A percentile compares a stretch with the other conserved stretches of the same genome.
phyloP scores from a whole-genome alignment of 1,140 invertebrate genomes.

The Sitodiplosis mosellana region DNA sequence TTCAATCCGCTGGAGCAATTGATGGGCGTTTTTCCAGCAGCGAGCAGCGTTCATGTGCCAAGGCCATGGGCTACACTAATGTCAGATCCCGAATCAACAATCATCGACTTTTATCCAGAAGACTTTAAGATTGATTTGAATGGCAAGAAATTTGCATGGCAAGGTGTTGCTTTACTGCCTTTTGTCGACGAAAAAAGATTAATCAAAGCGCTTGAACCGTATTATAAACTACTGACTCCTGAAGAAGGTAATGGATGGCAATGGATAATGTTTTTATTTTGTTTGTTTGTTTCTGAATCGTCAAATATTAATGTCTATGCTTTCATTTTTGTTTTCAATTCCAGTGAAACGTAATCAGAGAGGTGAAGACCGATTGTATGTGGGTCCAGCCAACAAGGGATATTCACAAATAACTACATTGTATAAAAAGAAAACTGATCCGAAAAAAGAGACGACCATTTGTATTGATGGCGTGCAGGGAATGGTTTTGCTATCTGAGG shows the following conservation, averaged over 20 bases:
- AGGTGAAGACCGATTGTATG: constrained; percentile 66
- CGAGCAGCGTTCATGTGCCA: constrained; percentile 85
- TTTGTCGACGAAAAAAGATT: constrained; percentile 93
- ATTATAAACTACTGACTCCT: constrained; percentile 57
- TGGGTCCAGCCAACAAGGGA: constrained; percentile 44
- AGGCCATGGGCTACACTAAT: constrained; percentile 86
- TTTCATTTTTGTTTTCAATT: constrained; percentile 9
- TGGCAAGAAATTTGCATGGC: constrained; percentile 99
- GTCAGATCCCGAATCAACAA: constrained; percentile 79
- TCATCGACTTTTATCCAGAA: constrained; percentile 97
- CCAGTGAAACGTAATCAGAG: constrained; percentile 39
- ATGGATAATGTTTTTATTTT: no score
- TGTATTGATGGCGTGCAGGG: constrained; percentile 55
- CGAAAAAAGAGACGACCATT: constrained; percentile 30
- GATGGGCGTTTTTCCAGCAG: constrained; percentile 98
- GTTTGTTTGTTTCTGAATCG: constrained; percentile 8
- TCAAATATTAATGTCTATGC: background rate
- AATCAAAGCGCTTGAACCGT: constrained; percentile 66
- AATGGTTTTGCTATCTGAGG: constrained; percentile 45
- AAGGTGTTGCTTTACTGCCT: constrained; percentile 92
- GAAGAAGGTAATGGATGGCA: constrained; percentile 70
- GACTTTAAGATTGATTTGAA: constrained; percentile 99
- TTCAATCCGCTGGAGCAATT: constrained; percentile 95
- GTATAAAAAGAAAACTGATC: constrained; percentile 35
- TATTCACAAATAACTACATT: constrained; percentile 50